Evolutionary conservation across 2,888 invertebrate species (phyloP).

Genomic region (Pristionchus exspectatus): DNA sequence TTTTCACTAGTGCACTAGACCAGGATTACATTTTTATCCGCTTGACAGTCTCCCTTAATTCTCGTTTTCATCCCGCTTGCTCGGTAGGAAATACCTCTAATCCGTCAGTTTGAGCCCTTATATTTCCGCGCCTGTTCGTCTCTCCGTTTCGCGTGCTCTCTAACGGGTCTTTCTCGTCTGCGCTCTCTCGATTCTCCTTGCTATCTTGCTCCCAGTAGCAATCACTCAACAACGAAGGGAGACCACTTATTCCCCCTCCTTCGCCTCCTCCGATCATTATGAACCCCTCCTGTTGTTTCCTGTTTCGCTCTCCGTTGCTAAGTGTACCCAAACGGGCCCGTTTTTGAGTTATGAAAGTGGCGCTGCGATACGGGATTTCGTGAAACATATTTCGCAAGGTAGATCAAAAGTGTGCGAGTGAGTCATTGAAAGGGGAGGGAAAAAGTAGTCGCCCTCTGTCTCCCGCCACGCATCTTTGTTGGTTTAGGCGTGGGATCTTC

Average conservation of each 20-base stretch:
- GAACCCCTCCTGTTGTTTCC: slow-evolving; percentile 25
- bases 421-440: background rate
- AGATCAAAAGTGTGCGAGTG: slow-evolving; percentile 20
- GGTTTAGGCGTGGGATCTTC: background rate
- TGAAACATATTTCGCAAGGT: slow-evolving; percentile 9
- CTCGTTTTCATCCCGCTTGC: slow-evolving; percentile 25
- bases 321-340: background rate
- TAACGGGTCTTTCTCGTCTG: background rate
- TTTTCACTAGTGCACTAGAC: background rate
- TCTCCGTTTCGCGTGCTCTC: slow-evolving; percentile 23
- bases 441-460: background rate
- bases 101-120: background rate
- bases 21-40: background rate
- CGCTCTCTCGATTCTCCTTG: background rate
- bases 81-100: slow-evolving; percentile 15
- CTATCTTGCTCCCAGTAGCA: slow-evolving; percentile 3
- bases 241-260: slow-evolving; percentile 9
- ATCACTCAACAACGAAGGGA: slow-evolving; percentile 28
- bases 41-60: background rate
- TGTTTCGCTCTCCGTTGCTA: background rate
- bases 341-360: background rate
- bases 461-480: background rate
- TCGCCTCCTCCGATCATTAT: background rate
- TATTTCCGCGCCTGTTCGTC: background rate
- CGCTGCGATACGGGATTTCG: background rate